Evolutionary conservation across 2,113 vertebrate genomes (phyloP), one percentile per base, ranked within the genome.

Genomic region (Oenanthe melanoleuca): DNA sequence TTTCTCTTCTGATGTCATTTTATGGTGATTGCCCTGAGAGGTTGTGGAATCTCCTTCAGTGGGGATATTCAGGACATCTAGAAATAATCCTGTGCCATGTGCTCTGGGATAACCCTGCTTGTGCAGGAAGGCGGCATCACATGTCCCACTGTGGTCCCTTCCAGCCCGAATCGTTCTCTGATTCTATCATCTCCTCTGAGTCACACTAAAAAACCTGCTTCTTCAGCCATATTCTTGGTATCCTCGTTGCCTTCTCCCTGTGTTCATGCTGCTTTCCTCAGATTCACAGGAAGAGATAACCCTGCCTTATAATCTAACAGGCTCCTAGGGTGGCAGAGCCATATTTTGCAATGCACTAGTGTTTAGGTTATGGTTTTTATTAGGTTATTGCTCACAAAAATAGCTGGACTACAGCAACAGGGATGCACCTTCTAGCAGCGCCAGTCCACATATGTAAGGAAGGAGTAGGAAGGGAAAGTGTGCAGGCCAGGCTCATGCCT

Each of bases 91-190:
- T 23, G 23, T 29, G 37, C 33, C 7, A 6, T 37, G 26, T 3
- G 33, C 44, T 52, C 19, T 37, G 19, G 37, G 42, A 50, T 65
- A 31, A 13, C 12, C 50, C 50, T 65, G 33, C 34, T 59, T 44
- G 26, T 44, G 44, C 18, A 44, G 42, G 42, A 14, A 13, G 14
- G 37, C 28, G 49, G 23, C 12, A 11, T 33, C 8, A 8, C 14
- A 20, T 28, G 31, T 42, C 9, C 4, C 18, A 16, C 18, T 44
- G 12, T 16, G 26, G 14, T 19, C 11, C 15, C 15, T 88, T 45
- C 52, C 67, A 53, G 2, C 28, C 11, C 4, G 0, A 59, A 16
- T 13, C 1, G 1, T 73, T 44, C 67, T 50, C 37, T 37, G 19
- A 37, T 49, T 71, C 24, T 71, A 14, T 65, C 22, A 4, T 74